Base-by-base conservation (phyloP, 2,113 vertebrate genomes). In the Psephotus haematonotus region DNA sequence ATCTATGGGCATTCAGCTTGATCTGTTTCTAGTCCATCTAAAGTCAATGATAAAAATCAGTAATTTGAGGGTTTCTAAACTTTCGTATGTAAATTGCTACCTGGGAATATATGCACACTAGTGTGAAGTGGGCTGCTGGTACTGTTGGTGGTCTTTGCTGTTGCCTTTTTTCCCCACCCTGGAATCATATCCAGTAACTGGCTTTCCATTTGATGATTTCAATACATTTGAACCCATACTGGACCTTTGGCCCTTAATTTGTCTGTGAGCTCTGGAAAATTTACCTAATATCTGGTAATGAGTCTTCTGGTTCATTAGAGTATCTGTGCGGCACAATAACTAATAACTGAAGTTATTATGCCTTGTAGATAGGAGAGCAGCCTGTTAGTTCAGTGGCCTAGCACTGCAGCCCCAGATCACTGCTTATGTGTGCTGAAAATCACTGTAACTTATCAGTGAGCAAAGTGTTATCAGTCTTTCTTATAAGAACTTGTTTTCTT, bases 401-500 rank as follows among this genome's bases (percentile, higher is more conserved):
- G 50, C 37, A 39, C 33, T 82, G 19, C 55, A 86, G 28, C 31
- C n/a, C 14, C 43, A 68, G 39, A 50, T 52, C 7, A 12, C 27
- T 63, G 31, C 50, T 68, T 65, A 10, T 41, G 84, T 92, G 24
- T 0, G 1, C 14, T 71, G 43, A 86, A 80, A 90, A 82, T 24
- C 50, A 27, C 14, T 83, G 29, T 67, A 78, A 75, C 4, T 59
- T 81, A 41, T 14, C 28, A 17, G 6, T 68, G 46, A 74, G 41
- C 65, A 74, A 80, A 44, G 29, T 18, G 19, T 68, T 15, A 14
- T 82, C 75, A 65, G 60, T n/a, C 33, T 82, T 80, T 41, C 69
- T 68, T 28, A 29, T 35, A 52, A 62, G 13, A 88, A 76, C 68
- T n/a, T 96, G 55, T 96, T 82, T 94, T 93, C 71, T 96, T 84